Base-by-base conservation (phyloP, 2,888 invertebrate species). In the Ganaspis brasiliensis region DNA sequence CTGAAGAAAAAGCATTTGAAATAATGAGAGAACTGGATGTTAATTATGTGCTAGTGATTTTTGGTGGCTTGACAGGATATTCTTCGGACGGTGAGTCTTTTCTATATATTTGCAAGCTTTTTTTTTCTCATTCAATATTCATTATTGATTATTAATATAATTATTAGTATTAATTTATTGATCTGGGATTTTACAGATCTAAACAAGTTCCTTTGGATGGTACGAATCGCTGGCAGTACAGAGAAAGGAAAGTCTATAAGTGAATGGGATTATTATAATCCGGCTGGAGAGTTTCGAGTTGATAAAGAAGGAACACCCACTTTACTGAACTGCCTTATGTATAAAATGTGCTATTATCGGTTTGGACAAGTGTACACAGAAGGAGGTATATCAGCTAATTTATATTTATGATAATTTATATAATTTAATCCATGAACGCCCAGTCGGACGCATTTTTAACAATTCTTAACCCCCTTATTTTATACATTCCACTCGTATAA, bases 171-270 rank as follows among this genome's bases (percentile, higher is more conserved):
- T 8, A 31, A 31, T 31, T 31, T 31, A 31, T 31, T 31, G 31
- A 31, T 4, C 6, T 31, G 31, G 31, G 3, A 31, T 31, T 37
- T 70, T 88, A 10, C 91, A 97, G 97, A 99, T 91, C 99, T 99
- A 81, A 99, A 99, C 93, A 99, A 99, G 93, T 99, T 99, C 93
- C 94, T 99, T 81, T 99, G 99, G 99, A 99, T 99, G 99, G 99
- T 99, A 59, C 93, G 96, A 63, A 98, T 98, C 91, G 98, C 99
- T 84, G 98, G 99, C 83, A 98, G 98, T 90, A 99, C 99, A 5
- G 97, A 98, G 81, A 94, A 96, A 86, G 99, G 99, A 71, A 95
- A 96, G 49, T 98, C 99, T 91, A 99, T 99, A 87, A 97, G 97
- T 88, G 99, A 99, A 93, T 95, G 95, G 88, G 98, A 99, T 93